phyloP scores from a whole-genome alignment of 2,888 invertebrate species.

The Dicranocentrus wangi region DNA sequence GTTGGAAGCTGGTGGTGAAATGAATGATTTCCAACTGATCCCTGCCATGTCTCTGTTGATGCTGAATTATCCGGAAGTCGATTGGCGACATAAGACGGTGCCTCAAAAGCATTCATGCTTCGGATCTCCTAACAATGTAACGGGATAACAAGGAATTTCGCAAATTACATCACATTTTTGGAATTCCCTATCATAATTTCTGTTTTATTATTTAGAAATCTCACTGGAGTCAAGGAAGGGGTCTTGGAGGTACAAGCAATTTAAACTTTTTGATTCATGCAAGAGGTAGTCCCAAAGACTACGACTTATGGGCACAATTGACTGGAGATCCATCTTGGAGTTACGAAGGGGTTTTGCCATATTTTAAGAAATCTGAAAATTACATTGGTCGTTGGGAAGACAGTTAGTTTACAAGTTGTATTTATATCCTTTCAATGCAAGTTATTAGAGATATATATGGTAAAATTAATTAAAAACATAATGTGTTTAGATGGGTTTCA shows the following conservation, averaged over 20 bases:
- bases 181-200: neutral
- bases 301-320: slow-evolving; percentile 76
- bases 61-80: slow-evolving; percentile 74
- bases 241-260: slow-evolving; percentile 85
- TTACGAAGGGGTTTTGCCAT: slow-evolving; percentile 74
- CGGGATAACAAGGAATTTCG: neutral
- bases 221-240: slow-evolving; percentile 81
- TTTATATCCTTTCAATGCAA: neutral
- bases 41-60: slow-evolving; percentile 75
- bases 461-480: too few relatives aligned
- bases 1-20: slow-evolving; percentile 78
- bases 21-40: slow-evolving; percentile 76
- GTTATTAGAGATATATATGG: too few relatives aligned
- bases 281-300: slow-evolving; percentile 77
- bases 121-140: slow-evolving; percentile 61
- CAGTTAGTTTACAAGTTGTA: slow-evolving; percentile 35
- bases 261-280: slow-evolving; percentile 85
- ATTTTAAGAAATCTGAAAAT: slow-evolving; percentile 76
- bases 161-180: neutral
- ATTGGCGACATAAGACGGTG: slow-evolving; percentile 77
- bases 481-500: too few relatives aligned
- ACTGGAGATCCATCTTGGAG: slow-evolving; percentile 64
- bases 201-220: slow-evolving; percentile 42
- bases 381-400: slow-evolving; percentile 71
- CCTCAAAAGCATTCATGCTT: slow-evolving; percentile 74